Evolutionary conservation across 1,140 invertebrate species (phyloP).

Genomic region (Ctenoplectra terminalis): DNA sequence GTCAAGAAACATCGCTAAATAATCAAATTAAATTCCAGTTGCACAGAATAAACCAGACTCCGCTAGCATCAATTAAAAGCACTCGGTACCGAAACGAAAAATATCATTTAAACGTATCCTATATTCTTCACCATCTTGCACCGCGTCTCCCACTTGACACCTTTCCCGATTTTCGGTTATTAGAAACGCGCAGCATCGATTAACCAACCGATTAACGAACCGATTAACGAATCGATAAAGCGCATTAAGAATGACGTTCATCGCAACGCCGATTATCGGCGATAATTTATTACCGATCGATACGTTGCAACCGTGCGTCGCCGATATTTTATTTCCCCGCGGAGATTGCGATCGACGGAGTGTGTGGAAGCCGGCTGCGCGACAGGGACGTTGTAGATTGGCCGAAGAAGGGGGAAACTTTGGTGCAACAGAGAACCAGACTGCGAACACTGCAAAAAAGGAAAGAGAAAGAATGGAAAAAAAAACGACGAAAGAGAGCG

Average conservation of each 20-base stretch:
- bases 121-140: too few species aligned
- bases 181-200: background rate
- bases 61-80: too few species aligned
- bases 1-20: too few species aligned
- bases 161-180: background rate
- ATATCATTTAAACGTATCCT: too few species aligned
- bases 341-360: constrained; percentile 23
- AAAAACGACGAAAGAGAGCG: background rate
- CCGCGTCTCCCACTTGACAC: too few species aligned
- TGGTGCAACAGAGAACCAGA: background rate
- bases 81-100: too few species aligned
- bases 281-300: constrained; percentile 46
- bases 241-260: constrained; percentile 44
- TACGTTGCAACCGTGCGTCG: constrained; percentile 17
- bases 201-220: constrained; percentile 50
- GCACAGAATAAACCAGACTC: too few species aligned
- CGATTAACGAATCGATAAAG: constrained; percentile 43
- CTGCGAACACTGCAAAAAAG: too few species aligned
- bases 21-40: too few species aligned
- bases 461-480: background rate
- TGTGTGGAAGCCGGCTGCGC: background rate
- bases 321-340: constrained; percentile 44
- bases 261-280: constrained; percentile 38
- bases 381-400: background rate
- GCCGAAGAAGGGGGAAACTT: background rate